phyloP scores from a whole-genome alignment of 2,797 vertebrate species.

The Neosalanx taihuensis region DNA sequence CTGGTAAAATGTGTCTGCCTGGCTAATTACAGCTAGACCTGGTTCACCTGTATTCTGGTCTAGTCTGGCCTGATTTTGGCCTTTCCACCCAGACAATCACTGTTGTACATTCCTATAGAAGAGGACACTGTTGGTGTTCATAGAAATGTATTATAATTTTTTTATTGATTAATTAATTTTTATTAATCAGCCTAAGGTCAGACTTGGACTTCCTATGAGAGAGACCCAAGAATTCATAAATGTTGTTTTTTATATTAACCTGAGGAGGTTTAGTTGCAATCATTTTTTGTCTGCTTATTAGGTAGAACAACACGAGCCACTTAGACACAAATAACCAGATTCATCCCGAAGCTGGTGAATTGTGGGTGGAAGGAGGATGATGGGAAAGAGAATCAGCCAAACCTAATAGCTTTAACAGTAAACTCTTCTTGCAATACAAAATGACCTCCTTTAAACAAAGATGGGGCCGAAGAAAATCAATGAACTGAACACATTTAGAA shows the following conservation, averaged over 20 bases:
- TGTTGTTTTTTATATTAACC: neutral
- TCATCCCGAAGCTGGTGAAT: conserved; percentile 15
- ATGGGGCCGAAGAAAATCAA: conserved; percentile 62
- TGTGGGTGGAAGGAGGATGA: conserved; percentile 43
- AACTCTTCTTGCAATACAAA: conserved; percentile 55
- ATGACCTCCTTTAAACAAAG: conserved; percentile 58
- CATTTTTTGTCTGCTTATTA: conserved; percentile 11
- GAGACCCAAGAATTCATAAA: neutral
- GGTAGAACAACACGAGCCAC: conserved; percentile 19
- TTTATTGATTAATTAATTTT: neutral
- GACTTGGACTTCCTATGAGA: neutral
- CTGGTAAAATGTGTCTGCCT: conserved; percentile 52
- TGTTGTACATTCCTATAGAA: neutral
- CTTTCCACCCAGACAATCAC: neutral
- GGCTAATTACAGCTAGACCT: conserved; percentile 60
- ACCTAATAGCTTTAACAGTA: conserved; percentile 54
- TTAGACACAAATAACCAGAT: conserved; percentile 11
- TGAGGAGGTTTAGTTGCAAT: neutral
- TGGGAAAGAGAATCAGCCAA: conserved; percentile 58
- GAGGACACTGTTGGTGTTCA: neutral
- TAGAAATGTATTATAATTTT: neutral
- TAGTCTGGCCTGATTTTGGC: conserved; percentile 34
- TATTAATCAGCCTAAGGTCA: too few relatives aligned
- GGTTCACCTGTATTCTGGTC: conserved; percentile 30
- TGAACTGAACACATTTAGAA: conserved; percentile 58